Evolutionary conservation across 2,113 vertebrate species (phyloP).

Genomic region (Hippocampus mohnikei): DNA sequence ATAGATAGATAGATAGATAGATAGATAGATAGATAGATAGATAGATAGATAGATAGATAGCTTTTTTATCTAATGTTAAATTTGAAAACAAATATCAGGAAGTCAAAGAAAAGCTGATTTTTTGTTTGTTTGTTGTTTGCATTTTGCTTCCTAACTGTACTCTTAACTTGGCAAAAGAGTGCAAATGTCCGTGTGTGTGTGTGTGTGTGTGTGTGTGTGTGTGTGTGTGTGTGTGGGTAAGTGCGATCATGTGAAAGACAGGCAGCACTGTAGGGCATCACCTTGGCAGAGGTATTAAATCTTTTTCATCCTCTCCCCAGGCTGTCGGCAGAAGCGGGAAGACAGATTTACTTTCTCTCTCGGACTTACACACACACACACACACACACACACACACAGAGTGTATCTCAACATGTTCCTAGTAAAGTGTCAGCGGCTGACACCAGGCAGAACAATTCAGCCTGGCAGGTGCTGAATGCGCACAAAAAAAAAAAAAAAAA

Average conservation of each 20-base stretch:
- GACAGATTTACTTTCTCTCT: conserved; percentile 34
- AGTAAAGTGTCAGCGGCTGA: conserved; percentile 46
- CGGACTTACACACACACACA: conserved; percentile 11
- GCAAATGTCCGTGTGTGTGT: not conserved
- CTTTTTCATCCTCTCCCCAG: conserved; percentile 57
- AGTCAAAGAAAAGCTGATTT: not conserved
- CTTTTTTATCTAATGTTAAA: too few species aligned
- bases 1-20: too few species aligned
- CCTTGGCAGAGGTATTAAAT: conserved; percentile 67
- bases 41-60: too few species aligned
- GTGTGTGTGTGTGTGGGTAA: conserved; percentile 2
- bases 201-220: conserved; percentile 12
- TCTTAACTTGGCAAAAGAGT: not conserved
- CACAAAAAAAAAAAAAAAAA: not conserved
- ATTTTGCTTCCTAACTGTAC: not conserved
- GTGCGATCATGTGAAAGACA: conserved; percentile 31
- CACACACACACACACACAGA: conserved; percentile 11
- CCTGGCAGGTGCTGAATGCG: conserved; percentile 8
- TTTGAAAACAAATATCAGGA: too few species aligned
- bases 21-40: too few species aligned
- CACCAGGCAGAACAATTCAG: conserved; percentile 11
- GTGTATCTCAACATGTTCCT: conserved; percentile 36
- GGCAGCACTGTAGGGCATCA: conserved; percentile 59
- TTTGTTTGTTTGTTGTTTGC: not conserved
- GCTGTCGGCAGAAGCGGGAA: conserved; percentile 43